Conservation (phyloP, 2,888 invertebrate genomes). For the Lottia gigantea region DNA sequence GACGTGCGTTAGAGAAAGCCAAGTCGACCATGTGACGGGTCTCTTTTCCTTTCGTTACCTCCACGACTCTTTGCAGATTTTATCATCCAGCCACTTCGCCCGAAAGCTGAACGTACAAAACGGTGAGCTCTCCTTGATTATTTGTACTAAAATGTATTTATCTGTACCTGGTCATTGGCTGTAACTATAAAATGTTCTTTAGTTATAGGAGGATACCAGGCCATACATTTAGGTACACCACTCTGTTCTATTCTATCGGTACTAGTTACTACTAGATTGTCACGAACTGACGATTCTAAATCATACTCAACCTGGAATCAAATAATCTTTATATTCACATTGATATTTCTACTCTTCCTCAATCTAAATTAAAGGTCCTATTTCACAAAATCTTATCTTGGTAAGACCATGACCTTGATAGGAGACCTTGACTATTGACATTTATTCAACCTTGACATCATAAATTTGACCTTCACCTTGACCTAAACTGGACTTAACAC, state of each 20-base stretch:
- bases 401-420: too few relatives aligned
- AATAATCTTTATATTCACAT: neutral
- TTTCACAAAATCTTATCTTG: too few relatives aligned
- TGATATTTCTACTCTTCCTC: neutral
- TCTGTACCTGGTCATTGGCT: constrained; percentile 74
- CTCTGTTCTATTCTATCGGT: constrained; percentile 76
- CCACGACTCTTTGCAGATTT: too few relatives aligned
- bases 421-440: neutral
- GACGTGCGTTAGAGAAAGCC: too few relatives aligned
- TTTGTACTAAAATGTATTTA: too few relatives aligned
- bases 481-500: neutral
- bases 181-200: constrained; percentile 72
- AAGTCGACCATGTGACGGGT: too few relatives aligned
- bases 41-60: too few relatives aligned
- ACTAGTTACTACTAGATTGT: constrained; percentile 67
- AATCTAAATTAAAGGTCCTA: too few relatives aligned
- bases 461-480: neutral
- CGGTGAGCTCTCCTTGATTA: too few relatives aligned
- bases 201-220: constrained; percentile 70
- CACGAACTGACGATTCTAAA: constrained; percentile 57
- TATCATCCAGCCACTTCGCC: too few relatives aligned
- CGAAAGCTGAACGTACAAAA: too few relatives aligned
- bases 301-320: constrained; percentile 66
- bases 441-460: too few relatives aligned
- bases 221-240: constrained; percentile 73